phyloP scores from a whole-genome alignment of 2,888 invertebrate species.

The Caenorhabditis japonica region DNA sequence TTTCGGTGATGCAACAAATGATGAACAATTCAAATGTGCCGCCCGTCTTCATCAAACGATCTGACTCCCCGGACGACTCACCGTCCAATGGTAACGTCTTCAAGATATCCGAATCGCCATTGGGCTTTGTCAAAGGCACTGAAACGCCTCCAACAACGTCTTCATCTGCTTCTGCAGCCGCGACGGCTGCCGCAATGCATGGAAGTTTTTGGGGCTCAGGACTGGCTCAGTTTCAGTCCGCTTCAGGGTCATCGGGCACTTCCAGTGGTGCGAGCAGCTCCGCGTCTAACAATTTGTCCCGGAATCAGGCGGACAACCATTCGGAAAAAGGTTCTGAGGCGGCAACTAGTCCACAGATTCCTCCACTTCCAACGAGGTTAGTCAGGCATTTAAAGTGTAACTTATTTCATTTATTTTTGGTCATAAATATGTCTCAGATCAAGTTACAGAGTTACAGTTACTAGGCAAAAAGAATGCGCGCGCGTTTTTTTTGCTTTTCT shows the following conservation, averaged over 20 bases:
- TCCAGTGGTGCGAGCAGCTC: slow-evolving; percentile 28
- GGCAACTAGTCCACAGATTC: slow-evolving; percentile 34
- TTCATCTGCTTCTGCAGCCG: slow-evolving; percentile 8
- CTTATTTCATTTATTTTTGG: too few relatives aligned
- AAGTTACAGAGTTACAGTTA: too few relatives aligned
- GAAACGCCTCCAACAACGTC: slow-evolving; percentile 25
- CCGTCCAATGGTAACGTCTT: neutral
- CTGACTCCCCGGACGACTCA: slow-evolving; percentile 22
- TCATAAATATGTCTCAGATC: too few relatives aligned
- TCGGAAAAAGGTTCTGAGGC: slow-evolving; percentile 44
- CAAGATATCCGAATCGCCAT: slow-evolving; percentile 8
- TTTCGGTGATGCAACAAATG: slow-evolving; percentile 54
- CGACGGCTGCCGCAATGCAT: slow-evolving; percentile 6
- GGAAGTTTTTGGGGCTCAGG: slow-evolving; percentile 4
- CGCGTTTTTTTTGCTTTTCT: too few relatives aligned
- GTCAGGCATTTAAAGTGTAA: too few relatives aligned
- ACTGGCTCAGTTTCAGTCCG: slow-evolving; percentile 28
- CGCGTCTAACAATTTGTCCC: slow-evolving; percentile 26
- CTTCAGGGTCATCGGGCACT: slow-evolving; percentile 23
- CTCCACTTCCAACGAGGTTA: slow-evolving; percentile 38
- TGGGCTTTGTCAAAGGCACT: slow-evolving; percentile 11
- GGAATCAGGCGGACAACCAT: slow-evolving; percentile 24
- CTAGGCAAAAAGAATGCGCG: too few relatives aligned
- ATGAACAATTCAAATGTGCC: slow-evolving; percentile 42
- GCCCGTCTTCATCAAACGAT: slow-evolving; percentile 23